Percentiles rank a stretch among this genome's conserved stretches.
Evolutionary conservation across 2,888 invertebrate genomes (phyloP).

Genomic region (Prenolepis imparis): DNA sequence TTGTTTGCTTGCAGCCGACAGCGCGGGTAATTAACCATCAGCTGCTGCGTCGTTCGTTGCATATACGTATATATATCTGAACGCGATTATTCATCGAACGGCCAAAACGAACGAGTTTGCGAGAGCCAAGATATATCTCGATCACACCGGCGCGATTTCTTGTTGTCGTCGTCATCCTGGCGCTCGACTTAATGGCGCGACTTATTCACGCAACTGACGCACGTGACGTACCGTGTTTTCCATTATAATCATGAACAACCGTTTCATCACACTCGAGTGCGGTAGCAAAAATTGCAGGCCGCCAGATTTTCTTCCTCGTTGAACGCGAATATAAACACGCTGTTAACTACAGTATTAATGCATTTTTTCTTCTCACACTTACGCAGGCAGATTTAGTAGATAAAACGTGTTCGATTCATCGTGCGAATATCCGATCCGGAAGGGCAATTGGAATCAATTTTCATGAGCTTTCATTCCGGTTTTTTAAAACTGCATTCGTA

Average conservation of each 20-base stretch:
- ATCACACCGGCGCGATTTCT: slow-evolving; percentile 8
- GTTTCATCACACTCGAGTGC: slow-evolving; percentile 45
- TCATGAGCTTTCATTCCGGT: neutral
- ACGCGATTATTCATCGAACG: slow-evolving; percentile 60
- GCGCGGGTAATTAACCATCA: slow-evolving; percentile 55
- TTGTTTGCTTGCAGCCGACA: slow-evolving; percentile 46
- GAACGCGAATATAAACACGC: neutral
- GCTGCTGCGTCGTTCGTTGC: neutral
- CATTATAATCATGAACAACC: slow-evolving; percentile 39
- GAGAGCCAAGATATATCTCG: slow-evolving; percentile 46
- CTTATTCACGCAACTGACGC: slow-evolving; percentile 61
- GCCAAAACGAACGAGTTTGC: slow-evolving; percentile 50
- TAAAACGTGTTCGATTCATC: neutral
- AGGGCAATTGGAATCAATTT: neutral
- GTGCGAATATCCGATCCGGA: neutral
- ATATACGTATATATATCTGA: neutral
- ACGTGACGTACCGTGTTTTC: slow-evolving; percentile 59
- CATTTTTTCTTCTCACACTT: neutral
- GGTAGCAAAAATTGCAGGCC: slow-evolving; percentile 37
- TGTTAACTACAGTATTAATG: neutral
- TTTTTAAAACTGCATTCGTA: neutral
- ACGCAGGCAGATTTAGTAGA: neutral
- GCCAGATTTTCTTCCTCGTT: slow-evolving; percentile 22
- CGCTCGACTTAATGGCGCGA: slow-evolving; percentile 50
- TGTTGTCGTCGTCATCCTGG: slow-evolving; percentile 20